These are phyloP conservation scores for Ophthalmolycus amberensis DNA, from an alignment of 2,113 vertebrate genomes.

Conservation along the genomic window DNA sequence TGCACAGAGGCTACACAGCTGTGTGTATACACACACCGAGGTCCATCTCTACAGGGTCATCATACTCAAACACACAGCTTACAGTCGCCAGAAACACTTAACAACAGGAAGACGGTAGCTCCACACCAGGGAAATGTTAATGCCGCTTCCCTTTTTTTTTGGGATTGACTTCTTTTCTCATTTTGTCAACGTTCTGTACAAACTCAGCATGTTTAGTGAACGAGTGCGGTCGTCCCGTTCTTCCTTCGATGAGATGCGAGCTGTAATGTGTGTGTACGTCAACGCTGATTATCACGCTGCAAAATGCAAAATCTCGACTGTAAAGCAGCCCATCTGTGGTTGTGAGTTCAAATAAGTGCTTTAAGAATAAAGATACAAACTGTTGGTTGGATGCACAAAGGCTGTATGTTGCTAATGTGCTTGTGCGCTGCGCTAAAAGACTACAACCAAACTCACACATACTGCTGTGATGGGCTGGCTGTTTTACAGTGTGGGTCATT, in stretches of 20 bases:
- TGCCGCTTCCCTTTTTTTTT: slow-evolving; percentile 22
- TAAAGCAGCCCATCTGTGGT: slow-evolving; percentile 54
- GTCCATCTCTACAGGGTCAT: slow-evolving; percentile 57
- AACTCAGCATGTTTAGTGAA: slow-evolving; percentile 20
- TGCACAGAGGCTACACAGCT: slow-evolving; percentile 72
- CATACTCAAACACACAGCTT: slow-evolving; percentile 51
- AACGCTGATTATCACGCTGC: slow-evolving; percentile 32
- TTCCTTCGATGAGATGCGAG: slow-evolving; percentile 16
- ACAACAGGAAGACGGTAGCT: slow-evolving; percentile 64
- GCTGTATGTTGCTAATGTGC: slow-evolving; percentile 16
- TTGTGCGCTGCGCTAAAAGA: background rate
- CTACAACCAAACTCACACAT: slow-evolving; percentile 8
- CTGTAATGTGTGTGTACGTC: slow-evolving; percentile 35
- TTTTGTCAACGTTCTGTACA: slow-evolving; percentile 21
- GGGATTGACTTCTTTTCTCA: slow-evolving; percentile 29
- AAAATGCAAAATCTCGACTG: slow-evolving; percentile 33
- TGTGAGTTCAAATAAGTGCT: slow-evolving; percentile 4
- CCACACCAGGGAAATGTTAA: slow-evolving; percentile 51
- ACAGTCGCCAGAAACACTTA: slow-evolving; percentile 47
- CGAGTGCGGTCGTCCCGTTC: slow-evolving; percentile 20
- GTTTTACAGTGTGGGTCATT: slow-evolving; percentile 29
- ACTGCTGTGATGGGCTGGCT: slow-evolving; percentile 32
- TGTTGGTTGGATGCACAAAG: slow-evolving; percentile 31
- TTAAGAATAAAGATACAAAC: slow-evolving; percentile 45
- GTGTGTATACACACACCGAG: slow-evolving; percentile 60